Percentiles rank a stretch among this genome's conserved stretches.
These are phyloP conservation scores for Pteria penguin DNA, from an alignment of 2,888 invertebrate genomes.

Conservation along the genomic window DNA sequence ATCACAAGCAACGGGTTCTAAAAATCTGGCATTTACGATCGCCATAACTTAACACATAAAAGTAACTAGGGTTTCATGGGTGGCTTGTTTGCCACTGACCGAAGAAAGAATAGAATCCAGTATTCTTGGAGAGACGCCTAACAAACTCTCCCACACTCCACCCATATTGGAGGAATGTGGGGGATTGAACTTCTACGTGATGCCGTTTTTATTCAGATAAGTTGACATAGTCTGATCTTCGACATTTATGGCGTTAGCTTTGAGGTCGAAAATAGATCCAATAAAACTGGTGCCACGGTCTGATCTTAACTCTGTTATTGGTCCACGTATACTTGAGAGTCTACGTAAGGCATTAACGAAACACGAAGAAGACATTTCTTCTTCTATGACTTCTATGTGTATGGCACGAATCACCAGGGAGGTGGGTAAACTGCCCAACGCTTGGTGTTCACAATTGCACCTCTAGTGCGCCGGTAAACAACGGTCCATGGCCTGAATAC, in stretches of 20 bases:
- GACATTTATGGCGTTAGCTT: not conserved
- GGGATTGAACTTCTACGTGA: not conserved
- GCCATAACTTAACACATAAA: not conserved
- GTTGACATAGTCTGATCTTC: not conserved
- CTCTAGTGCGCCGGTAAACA: slow-evolving; percentile 28
- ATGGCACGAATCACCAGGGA: slow-evolving; percentile 40
- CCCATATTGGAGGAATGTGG: not conserved
- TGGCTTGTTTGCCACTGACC: slow-evolving; percentile 2
- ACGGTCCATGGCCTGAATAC: slow-evolving; percentile 39
- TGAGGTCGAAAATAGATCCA: not conserved
- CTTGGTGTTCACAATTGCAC: slow-evolving; percentile 27
- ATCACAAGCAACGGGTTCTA: slow-evolving; percentile 6
- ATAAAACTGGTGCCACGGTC: slow-evolving; percentile 32
- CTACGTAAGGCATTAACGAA: slow-evolving; percentile 33
- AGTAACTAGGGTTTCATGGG: slow-evolving; percentile 4
- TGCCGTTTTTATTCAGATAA: not conserved
- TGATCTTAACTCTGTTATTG: slow-evolving; percentile 17
- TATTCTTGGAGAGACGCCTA: not conserved
- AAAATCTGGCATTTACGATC: not conserved
- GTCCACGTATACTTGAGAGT: slow-evolving; percentile 24
- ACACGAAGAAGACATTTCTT: slow-evolving; percentile 14
- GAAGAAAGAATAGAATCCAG: not conserved
- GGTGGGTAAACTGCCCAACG: slow-evolving; percentile 50
- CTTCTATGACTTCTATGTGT: slow-evolving; percentile 47
- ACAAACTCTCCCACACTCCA: slow-evolving; percentile 8